A percentile compares a stretch with the other conserved stretches of the same genome.
Evolutionary conservation across 2,888 invertebrate species (phyloP).

Genomic region (Elgonia sp.): DNA sequence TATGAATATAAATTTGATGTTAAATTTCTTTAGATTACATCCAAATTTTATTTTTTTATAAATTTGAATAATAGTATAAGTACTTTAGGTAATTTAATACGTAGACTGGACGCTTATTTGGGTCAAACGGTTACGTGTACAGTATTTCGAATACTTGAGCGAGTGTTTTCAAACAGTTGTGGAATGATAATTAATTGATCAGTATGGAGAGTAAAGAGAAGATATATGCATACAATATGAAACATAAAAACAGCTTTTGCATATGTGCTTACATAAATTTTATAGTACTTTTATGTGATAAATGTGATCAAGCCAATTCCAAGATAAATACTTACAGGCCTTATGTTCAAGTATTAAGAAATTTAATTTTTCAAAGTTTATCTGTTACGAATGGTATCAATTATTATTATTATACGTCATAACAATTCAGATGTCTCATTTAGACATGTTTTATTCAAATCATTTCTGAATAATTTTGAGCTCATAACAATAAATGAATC

Average conservation of each 20-base stretch:
- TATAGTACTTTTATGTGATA: background rate
- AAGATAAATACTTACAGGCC: background rate
- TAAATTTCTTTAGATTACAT: no score
- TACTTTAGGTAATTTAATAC: conserved; percentile 43
- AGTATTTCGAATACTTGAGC: conserved; percentile 61
- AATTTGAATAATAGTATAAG: background rate
- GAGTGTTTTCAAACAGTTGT: conserved; percentile 53
- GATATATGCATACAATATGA: conserved; percentile 25
- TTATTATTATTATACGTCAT: no score
- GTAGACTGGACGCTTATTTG: conserved; percentile 50
- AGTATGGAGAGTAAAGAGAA: conserved; percentile 38
- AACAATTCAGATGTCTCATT: no score
- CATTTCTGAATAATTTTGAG: no score
- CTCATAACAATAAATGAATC: no score
- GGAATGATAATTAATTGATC: conserved; percentile 70
- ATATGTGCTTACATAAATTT: background rate
- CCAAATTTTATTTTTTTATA: no score
- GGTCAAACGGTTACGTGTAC: conserved; percentile 72
- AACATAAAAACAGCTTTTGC: no score
- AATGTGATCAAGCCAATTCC: background rate
- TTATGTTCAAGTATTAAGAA: no score
- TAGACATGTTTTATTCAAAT: no score
- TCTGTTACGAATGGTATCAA: no score
- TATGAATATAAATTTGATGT: no score
- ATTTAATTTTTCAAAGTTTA: no score